These are phyloP conservation scores for Drosophila jambulina DNA, from an alignment of 1,140 invertebrate genomes.

Conservation along the genomic window DNA sequence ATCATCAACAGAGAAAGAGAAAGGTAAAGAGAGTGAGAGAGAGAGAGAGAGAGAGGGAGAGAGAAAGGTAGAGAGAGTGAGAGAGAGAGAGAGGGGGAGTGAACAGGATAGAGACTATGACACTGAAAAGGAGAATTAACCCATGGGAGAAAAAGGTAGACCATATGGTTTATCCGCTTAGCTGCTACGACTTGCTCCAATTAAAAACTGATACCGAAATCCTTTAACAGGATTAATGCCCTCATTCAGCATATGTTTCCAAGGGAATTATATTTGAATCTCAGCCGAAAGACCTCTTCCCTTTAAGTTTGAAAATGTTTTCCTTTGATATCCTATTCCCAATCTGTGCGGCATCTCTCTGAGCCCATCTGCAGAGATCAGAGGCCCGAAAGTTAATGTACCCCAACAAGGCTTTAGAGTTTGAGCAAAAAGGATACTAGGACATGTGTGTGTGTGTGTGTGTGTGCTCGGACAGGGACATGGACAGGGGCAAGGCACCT, in stretches of 20 bases:
- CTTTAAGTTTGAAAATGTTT: background rate
- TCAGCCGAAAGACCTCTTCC: background rate
- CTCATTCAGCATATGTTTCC: background rate
- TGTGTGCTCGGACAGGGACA: slow-evolving; percentile 3
- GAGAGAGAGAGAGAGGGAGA: background rate
- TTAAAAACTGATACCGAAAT: slow-evolving; percentile 1
- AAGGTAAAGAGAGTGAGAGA: background rate
- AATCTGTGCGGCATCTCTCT: slow-evolving; percentile 4
- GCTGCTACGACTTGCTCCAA: background rate
- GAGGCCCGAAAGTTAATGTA: slow-evolving; percentile 33
- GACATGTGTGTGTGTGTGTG: background rate
- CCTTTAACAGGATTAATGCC: background rate
- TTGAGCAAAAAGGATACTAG: slow-evolving; percentile 7
- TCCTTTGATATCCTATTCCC: background rate
- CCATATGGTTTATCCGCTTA: background rate
- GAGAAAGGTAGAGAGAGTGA: background rate
- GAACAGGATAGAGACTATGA: background rate
- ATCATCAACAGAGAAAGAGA: slow-evolving; percentile 7
- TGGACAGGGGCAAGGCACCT: slow-evolving; percentile 51
- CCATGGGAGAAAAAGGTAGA: slow-evolving; percentile 16
- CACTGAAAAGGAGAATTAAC: slow-evolving; percentile 19
- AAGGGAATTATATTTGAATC: background rate
- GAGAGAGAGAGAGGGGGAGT: background rate
- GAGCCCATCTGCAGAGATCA: slow-evolving; percentile 3
- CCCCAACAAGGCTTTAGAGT: slow-evolving; percentile 19